Evolutionary conservation across 2,797 vertebrate genomes (phyloP).

Genomic region (Amniataba percoides): DNA sequence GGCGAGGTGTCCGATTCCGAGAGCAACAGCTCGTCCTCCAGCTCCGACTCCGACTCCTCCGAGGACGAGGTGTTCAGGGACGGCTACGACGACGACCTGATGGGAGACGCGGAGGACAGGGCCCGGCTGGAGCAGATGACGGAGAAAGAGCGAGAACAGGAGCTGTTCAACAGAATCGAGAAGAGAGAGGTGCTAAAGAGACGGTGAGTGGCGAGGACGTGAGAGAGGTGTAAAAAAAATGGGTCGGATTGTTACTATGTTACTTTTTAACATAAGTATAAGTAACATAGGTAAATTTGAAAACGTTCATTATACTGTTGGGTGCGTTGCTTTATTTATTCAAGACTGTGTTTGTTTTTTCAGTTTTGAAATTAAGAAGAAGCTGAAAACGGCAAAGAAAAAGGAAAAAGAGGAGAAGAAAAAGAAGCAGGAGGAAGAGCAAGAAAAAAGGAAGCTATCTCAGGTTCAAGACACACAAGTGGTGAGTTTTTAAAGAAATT

Average conservation of each 20-base stretch:
- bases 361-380: slow-evolving; percentile 99
- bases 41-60: slow-evolving; percentile 96
- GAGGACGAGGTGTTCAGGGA: slow-evolving; percentile 98
- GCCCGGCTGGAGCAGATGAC: slow-evolving; percentile 99
- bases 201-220: slow-evolving; percentile 84
- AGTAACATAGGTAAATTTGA: too few species aligned
- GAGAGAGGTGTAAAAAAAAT: background rate
- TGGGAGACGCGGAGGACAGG: slow-evolving; percentile 98
- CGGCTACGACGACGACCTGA: slow-evolving; percentile 96
- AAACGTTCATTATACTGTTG: too few species aligned
- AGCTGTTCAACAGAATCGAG: slow-evolving; percentile 98
- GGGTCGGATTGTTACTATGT: too few species aligned
- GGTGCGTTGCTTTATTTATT: background rate
- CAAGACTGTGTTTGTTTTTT: background rate
- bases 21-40: slow-evolving; percentile 97
- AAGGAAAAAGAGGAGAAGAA: slow-evolving; percentile 99
- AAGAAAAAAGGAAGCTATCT: slow-evolving; percentile 96
- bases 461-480: slow-evolving; percentile 97
- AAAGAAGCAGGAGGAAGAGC: slow-evolving; percentile 98
- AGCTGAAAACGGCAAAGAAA: slow-evolving; percentile 98
- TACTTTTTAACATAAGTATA: too few species aligned
- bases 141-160: slow-evolving; percentile 97
- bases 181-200: slow-evolving; percentile 98
- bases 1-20: slow-evolving; percentile 98
- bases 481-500: too few species aligned